These are phyloP conservation scores for Takifugu bimaculatus DNA, from an alignment of 2,113 vertebrate genomes.

Conservation along the genomic window DNA sequence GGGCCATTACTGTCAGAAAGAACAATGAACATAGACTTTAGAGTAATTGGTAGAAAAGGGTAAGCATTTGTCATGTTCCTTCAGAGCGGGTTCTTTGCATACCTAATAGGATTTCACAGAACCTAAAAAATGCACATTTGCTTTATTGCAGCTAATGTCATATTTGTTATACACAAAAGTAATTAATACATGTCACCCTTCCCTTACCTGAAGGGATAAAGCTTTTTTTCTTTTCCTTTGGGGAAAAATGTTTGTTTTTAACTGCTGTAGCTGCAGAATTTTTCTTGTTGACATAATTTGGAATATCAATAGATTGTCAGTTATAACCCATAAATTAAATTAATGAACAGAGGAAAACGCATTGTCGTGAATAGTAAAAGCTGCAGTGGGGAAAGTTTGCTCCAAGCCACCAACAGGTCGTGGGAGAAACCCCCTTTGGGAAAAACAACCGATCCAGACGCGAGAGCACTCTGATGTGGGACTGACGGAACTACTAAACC, in stretches of 20 bases:
- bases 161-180: constrained; percentile 16
- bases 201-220: constrained; percentile 5
- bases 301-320: too few relatives aligned
- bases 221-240: too few relatives aligned
- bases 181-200: constrained; percentile 30
- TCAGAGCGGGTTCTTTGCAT: constrained; percentile 39
- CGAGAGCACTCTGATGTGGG: neutral
- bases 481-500: constrained; percentile 56
- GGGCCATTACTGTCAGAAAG: constrained; percentile 56
- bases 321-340: too few relatives aligned
- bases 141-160: constrained; percentile 23
- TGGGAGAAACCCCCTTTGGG: too few relatives aligned
- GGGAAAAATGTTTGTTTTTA: neutral
- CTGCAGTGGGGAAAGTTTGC: too few relatives aligned
- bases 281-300: too few relatives aligned
- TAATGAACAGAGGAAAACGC: too few relatives aligned
- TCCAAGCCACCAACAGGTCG: too few relatives aligned
- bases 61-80: constrained; percentile 53
- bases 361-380: neutral
- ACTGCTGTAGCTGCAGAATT: neutral
- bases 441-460: too few relatives aligned
- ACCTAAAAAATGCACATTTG: constrained; percentile 36
- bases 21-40: constrained; percentile 51
- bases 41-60: constrained; percentile 58
- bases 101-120: constrained; percentile 45